These are phyloP conservation scores for Lapara coniferarum DNA, from an alignment of 2,888 invertebrate species.

Conservation along the genomic window DNA sequence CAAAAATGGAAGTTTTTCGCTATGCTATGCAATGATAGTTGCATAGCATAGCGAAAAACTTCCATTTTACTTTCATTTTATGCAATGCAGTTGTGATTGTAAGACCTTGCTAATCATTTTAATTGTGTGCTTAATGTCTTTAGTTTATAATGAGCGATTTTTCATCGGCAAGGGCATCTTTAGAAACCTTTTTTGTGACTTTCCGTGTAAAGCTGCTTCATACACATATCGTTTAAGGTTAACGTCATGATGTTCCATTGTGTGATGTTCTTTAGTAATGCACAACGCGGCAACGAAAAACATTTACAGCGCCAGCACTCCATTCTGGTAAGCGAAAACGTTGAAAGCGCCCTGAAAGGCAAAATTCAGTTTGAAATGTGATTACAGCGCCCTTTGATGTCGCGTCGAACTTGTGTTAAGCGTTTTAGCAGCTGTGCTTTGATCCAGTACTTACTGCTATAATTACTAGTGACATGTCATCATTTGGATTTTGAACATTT, in stretches of 20 bases:
- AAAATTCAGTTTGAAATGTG: constrained; percentile 42
- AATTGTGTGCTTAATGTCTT: too few relatives aligned
- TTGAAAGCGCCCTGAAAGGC: constrained; percentile 33
- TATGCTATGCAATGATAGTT: too few relatives aligned
- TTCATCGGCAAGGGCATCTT: neutral
- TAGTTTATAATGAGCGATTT: too few relatives aligned
- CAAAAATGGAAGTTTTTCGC: too few relatives aligned
- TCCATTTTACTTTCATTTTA: too few relatives aligned
- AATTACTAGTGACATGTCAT: constrained; percentile 5
- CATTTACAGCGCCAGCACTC: constrained; percentile 18
- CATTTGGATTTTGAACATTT: constrained; percentile 3
- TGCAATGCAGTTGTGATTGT: too few relatives aligned
- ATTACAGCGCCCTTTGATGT: constrained; percentile 41
- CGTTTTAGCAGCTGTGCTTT: constrained; percentile 29
- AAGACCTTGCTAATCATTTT: too few relatives aligned
- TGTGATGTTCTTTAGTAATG: constrained; percentile 9
- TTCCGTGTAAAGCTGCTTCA: neutral
- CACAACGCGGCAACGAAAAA: constrained; percentile 8
- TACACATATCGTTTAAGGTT: neutral
- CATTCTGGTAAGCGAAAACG: constrained; percentile 31
- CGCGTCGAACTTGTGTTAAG: constrained; percentile 26
- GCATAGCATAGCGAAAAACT: too few relatives aligned
- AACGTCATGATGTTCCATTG: neutral
- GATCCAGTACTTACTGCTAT: constrained; percentile 18
- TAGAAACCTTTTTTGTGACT: neutral